Conservation (phyloP, 2,797 vertebrate genomes). For the Sphenodon punctatus region DNA sequence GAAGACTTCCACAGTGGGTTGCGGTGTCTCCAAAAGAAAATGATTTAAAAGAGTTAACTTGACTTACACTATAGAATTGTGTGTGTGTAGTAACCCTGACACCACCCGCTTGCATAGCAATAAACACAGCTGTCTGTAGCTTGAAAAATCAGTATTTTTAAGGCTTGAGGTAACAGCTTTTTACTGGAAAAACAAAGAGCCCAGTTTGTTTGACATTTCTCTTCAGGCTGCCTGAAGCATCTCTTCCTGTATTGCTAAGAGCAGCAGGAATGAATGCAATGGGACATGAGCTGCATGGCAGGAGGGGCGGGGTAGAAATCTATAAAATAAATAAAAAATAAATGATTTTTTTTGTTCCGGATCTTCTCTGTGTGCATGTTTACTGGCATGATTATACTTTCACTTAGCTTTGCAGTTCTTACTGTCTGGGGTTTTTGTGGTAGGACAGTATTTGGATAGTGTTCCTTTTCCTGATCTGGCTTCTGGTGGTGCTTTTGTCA, state of each 20-base stretch:
- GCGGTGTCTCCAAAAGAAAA: not conserved
- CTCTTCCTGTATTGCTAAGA: slow-evolving; percentile 3
- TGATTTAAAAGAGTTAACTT: too few relatives aligned
- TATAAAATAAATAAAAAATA: too few relatives aligned
- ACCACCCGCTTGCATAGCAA: not conserved
- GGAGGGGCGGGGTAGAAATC: too few relatives aligned
- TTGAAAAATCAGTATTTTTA: too few relatives aligned
- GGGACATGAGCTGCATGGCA: too few relatives aligned
- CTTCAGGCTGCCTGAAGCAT: not conserved
- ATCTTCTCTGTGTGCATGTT: slow-evolving; percentile 1
- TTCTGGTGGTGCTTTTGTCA: too few relatives aligned
- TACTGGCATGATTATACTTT: not conserved
- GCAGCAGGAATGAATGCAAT: not conserved
- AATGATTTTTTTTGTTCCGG: slow-evolving; percentile 27
- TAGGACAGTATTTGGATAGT: not conserved
- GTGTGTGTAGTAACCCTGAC: not conserved
- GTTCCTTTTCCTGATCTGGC: too few relatives aligned
- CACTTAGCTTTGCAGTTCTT: not conserved
- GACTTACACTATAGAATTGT: not conserved
- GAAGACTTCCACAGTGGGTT: not conserved
- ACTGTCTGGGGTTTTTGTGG: not conserved
- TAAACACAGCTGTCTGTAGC: not conserved
- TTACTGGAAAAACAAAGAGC: not conserved
- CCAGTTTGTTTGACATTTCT: not conserved
- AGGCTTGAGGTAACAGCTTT: too few relatives aligned